Conservation (phyloP, 1,140 invertebrate genomes). For the Drosophila simulans region DNA sequence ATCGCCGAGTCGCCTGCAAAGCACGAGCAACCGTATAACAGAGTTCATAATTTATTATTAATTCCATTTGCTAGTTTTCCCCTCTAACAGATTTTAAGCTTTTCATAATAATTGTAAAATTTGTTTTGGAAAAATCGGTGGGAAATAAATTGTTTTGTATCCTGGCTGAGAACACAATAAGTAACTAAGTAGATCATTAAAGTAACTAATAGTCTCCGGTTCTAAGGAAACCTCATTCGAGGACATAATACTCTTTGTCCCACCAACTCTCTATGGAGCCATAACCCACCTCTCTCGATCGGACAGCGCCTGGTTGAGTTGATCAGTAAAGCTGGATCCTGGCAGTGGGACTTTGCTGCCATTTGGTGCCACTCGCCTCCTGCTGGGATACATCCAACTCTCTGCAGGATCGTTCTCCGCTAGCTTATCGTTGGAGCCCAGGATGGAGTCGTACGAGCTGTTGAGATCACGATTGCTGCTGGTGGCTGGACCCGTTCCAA, state of each 20-base stretch:
- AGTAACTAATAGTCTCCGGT: too few relatives aligned
- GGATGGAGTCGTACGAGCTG: slow-evolving; percentile 84
- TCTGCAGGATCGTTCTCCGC: slow-evolving; percentile 81
- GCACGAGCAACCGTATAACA: slow-evolving; percentile 50
- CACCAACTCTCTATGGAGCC: not conserved
- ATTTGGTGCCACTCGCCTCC: slow-evolving; percentile 81
- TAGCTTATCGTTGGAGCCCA: slow-evolving; percentile 84
- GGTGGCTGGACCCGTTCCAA: slow-evolving; percentile 60
- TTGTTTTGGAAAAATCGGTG: too few relatives aligned
- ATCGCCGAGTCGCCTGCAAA: slow-evolving; percentile 84
- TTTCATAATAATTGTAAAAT: too few relatives aligned
- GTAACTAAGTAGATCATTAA: too few relatives aligned
- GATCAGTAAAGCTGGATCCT: slow-evolving; percentile 90
- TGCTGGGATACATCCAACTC: slow-evolving; percentile 84
- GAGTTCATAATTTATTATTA: slow-evolving; percentile 6
- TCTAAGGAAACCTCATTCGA: too few relatives aligned
- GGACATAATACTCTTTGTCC: not conserved
- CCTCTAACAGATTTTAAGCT: too few relatives aligned
- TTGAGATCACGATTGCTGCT: slow-evolving; percentile 82
- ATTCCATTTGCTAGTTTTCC: too few relatives aligned
- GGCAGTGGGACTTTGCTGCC: slow-evolving; percentile 85
- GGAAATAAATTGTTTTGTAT: too few relatives aligned
- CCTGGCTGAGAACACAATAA: too few relatives aligned
- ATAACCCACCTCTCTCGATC: slow-evolving; percentile 89
- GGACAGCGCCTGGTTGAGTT: slow-evolving; percentile 92